Base-by-base conservation (phyloP, 92 coral and sea anemone genomes). In the Porites rus region DNA sequence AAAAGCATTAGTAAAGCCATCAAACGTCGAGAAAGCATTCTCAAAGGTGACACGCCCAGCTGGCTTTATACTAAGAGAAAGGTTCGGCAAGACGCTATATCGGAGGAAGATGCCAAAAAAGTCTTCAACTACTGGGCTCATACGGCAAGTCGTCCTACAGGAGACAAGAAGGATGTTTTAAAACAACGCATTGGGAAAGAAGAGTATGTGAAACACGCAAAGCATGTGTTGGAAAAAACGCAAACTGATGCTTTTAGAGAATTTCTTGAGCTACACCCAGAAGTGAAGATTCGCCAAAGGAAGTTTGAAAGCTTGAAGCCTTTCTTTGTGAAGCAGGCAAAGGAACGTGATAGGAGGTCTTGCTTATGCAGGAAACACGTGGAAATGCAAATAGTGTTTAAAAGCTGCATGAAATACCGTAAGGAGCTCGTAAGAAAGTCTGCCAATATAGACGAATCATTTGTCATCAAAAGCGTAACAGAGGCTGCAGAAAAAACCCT, bases 361-460 rank as follows among this genome's bases (percentile, higher is more conserved):
- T 92, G 93, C 50, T 72, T 86, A 43, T 92, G 93, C 68, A 71
- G 91, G 22, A 85, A 87, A 69, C 94, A 91, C 60, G 90, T 92
- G 13, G 95, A 92, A 76, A 67, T 85, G 6, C 82, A 86, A 31
- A 54, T 83, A 1, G 80, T 86, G 4, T 92, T 90, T 16, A 86
- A 79, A 73, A 81, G 74, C 22, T 92, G 89, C 21, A 86, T 89
- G 93, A 83, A 82, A n/a, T 89, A 74, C 20, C 50, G 89, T 10
- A 92, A 75, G 53, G 85, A 71, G 24, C 61, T 14, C n/a, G 20
- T 58, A 69, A 76, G 62, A 72, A 73, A 78, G 59, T 79, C n/a
- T 8, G 58, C 1, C 9, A 76, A 20, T 50, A 68, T 75, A 3
- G 66, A 17, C 6, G 20, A 5, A n/a, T 46, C 59, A 7, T 50